These are phyloP conservation scores for Enteromius trimaculatus DNA, from an alignment of 2,797 vertebrate species.

Conservation along the genomic window DNA sequence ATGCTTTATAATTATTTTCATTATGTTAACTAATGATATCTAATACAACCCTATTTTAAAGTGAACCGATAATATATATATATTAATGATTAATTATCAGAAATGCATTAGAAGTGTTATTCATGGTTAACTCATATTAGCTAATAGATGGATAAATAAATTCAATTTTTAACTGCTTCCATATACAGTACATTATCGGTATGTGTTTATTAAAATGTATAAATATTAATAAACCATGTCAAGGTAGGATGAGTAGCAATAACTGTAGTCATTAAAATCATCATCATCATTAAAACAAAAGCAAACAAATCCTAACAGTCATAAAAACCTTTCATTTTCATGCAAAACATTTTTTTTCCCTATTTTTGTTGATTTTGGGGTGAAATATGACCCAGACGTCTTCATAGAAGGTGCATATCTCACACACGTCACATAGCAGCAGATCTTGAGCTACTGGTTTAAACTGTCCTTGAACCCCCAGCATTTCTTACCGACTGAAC, in stretches of 20 bases:
- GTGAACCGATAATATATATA: neutral
- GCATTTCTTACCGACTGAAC: neutral
- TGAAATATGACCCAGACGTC: neutral
- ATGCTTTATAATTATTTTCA: neutral
- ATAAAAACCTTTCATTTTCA: neutral
- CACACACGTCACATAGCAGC: slow-evolving; percentile 1
- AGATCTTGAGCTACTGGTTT: slow-evolving; percentile 36
- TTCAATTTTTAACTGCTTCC: neutral
- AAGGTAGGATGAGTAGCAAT: neutral
- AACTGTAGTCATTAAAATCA: neutral
- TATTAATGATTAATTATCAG: neutral
- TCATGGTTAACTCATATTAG: neutral
- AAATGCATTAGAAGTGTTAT: neutral
- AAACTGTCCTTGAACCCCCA: slow-evolving; percentile 54
- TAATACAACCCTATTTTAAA: neutral
- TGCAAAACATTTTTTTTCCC: neutral
- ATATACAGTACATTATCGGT: neutral
- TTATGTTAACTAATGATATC: neutral
- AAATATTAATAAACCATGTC: neutral
- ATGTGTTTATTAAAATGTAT: neutral
- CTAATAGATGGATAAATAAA: neutral
- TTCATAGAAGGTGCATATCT: slow-evolving; percentile 24
- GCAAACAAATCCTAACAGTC: neutral
- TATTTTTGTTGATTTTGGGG: neutral
- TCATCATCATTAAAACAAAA: neutral